Conservation (phyloP, 2,888 invertebrate genomes). For the Aleiodes testaceus region DNA sequence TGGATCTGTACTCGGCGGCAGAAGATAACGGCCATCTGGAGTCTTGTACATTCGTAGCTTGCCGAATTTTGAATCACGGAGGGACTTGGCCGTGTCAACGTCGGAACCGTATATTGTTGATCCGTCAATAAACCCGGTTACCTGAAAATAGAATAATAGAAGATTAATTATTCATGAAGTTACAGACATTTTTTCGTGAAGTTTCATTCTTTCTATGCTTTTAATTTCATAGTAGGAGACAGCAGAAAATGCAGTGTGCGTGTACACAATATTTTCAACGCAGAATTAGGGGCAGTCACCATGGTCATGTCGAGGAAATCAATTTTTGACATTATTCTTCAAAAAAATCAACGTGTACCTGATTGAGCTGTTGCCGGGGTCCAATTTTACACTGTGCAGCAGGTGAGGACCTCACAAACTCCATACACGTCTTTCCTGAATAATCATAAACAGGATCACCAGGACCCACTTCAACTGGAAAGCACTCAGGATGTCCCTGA, state of each 20-base stretch:
- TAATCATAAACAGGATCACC: slow-evolving; percentile 82
- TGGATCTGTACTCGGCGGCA: slow-evolving; percentile 82
- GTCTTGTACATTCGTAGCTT: slow-evolving; percentile 80
- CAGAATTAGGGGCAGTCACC: too few species aligned
- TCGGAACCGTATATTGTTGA: slow-evolving; percentile 86
- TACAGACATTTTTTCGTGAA: neutral
- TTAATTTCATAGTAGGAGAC: too few species aligned
- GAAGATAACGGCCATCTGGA: slow-evolving; percentile 78
- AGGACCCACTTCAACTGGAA: slow-evolving; percentile 80
- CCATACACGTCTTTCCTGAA: slow-evolving; percentile 85
- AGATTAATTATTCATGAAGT: neutral
- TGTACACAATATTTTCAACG: too few species aligned
- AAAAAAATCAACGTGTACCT: slow-evolving; percentile 74
- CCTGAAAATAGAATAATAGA: slow-evolving; percentile 67
- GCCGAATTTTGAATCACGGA: slow-evolving; percentile 76
- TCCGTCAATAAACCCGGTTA: slow-evolving; percentile 87
- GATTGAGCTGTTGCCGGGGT: slow-evolving; percentile 88
- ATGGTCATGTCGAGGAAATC: too few species aligned
- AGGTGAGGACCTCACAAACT: slow-evolving; percentile 88
- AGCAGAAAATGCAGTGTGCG: too few species aligned
- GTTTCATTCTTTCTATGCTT: slow-evolving; percentile 1
- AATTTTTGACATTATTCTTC: too few species aligned
- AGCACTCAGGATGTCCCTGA: slow-evolving; percentile 76
- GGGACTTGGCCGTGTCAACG: slow-evolving; percentile 60
- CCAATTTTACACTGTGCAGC: slow-evolving; percentile 86